Base-by-base conservation (phyloP, 2,888 invertebrate genomes). In the Baccha elongata region DNA sequence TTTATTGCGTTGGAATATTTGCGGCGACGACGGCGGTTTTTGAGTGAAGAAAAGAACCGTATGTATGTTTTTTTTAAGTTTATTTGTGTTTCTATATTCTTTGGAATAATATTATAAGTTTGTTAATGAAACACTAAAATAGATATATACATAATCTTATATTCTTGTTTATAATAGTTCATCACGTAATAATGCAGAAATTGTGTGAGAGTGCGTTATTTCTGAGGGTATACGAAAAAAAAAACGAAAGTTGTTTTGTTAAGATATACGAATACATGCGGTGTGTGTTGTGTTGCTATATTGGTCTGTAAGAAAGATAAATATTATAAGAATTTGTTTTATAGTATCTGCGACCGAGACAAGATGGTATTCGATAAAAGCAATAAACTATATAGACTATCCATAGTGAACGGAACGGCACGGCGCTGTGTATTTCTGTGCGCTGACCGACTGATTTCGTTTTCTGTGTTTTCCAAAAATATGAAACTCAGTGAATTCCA, bases 161-260 rank as follows among this genome's bases (percentile, higher is more conserved):
- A 17, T 42, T 15, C 29, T 69, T 76, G 53, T 62, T 69, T 62
- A 69, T 67, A 52, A 53, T 55, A 71, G 60, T 71, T 37, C 35
- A 65, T 67, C 73, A 74, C 74, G 69, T 74, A 68, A 79, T 55
- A 53, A 21, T 80, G 68, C 79, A 73, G 62, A 80, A 67, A 17
- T 35, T 32, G 26, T 53, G 48, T 55, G 50, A 58, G 64, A 50
- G 40, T 72, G 81, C 55, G 71, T 50, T 64, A 29, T 53, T 79
- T 72, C 53, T 13, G 64, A 65, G 15, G 2, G 37, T 23, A 1
- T 35, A 37, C n/a, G 21, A 17, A 11, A 15, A 23, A 46, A 46
- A 81, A 75, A 81, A 40, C 58, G 58, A 75, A 81, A 81, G 81
- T 81, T 81, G 71, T 81, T 81, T 71, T 75, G 46, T 85, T 67